Conservation (phyloP, 2,888 invertebrate species). For the Brachyopa scutellaris region DNA sequence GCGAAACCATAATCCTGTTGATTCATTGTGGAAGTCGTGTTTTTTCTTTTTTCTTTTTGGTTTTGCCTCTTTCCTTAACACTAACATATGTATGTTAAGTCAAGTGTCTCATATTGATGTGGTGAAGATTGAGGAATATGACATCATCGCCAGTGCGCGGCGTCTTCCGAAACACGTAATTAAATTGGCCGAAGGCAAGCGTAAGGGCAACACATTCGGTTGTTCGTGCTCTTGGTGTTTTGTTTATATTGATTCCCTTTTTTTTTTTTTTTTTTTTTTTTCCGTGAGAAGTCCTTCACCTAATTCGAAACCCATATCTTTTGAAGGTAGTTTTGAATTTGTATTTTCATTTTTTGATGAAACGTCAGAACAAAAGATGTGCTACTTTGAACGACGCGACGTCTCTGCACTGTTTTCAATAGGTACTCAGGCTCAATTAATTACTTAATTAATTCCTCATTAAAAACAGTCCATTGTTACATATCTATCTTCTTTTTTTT, state of each 20-base stretch:
- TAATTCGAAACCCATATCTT: constrained; percentile 17
- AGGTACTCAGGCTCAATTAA: too few relatives aligned
- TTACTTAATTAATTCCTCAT: too few relatives aligned
- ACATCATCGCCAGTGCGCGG: constrained; percentile 51
- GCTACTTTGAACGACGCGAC: too few relatives aligned
- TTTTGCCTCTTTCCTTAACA: too few relatives aligned
- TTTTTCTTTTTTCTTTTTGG: constrained; percentile 1
- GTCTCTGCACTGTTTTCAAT: too few relatives aligned
- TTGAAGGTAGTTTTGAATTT: neutral
- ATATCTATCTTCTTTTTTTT: too few relatives aligned
- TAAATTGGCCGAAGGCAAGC: constrained; percentile 47
- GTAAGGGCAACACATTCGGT: constrained; percentile 25
- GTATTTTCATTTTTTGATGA: too few relatives aligned
- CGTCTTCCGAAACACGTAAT: constrained; percentile 31
- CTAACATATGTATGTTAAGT: too few relatives aligned
- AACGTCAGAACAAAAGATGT: too few relatives aligned
- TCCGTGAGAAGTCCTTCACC: constrained; percentile 36
- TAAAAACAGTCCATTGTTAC: too few relatives aligned
- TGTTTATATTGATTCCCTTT: neutral
- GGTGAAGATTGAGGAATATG: constrained; percentile 36
- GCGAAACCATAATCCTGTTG: constrained; percentile 47
- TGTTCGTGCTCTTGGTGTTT: constrained; percentile 15
- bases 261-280: neutral
- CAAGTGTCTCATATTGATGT: constrained; percentile 53
- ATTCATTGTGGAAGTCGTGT: constrained; percentile 45